A percentile compares a stretch with the other conserved stretches of the same genome.
phyloP scores from a whole-genome alignment of 2,797 vertebrate genomes.

The Sebastes wilsoni region DNA sequence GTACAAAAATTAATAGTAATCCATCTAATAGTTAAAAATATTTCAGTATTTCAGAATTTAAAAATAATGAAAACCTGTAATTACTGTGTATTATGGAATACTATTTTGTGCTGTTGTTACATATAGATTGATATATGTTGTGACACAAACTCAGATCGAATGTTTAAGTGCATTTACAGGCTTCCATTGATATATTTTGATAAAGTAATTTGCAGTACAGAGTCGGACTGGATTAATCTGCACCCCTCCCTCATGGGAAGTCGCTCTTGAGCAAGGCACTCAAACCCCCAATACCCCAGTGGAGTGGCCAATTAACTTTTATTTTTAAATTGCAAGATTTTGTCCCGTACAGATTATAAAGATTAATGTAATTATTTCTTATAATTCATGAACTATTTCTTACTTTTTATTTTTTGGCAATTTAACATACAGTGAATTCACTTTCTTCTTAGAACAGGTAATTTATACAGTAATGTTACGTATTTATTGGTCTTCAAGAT shows the following conservation, averaged over 20 bases:
- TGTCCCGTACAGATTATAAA: background rate
- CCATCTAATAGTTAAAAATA: too few species aligned
- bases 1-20: too few species aligned
- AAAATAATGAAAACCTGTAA: too few species aligned
- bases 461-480: background rate
- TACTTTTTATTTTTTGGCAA: background rate
- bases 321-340: background rate
- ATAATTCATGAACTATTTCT: background rate
- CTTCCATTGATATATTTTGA: too few species aligned
- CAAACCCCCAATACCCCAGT: background rate
- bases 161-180: too few species aligned
- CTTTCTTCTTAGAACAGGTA: background rate
- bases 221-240: background rate
- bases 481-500: background rate
- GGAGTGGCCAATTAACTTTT: background rate
- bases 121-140: too few species aligned
- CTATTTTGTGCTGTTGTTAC: too few species aligned
- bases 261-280: background rate
- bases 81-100: too few species aligned
- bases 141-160: too few species aligned
- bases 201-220: background rate
- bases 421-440: background rate
- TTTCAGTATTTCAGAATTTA: too few species aligned
- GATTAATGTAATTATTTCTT: background rate
- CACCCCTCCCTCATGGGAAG: background rate